Base-by-base conservation (phyloP, 2,888 invertebrate genomes). In the Hetaerina titia region DNA sequence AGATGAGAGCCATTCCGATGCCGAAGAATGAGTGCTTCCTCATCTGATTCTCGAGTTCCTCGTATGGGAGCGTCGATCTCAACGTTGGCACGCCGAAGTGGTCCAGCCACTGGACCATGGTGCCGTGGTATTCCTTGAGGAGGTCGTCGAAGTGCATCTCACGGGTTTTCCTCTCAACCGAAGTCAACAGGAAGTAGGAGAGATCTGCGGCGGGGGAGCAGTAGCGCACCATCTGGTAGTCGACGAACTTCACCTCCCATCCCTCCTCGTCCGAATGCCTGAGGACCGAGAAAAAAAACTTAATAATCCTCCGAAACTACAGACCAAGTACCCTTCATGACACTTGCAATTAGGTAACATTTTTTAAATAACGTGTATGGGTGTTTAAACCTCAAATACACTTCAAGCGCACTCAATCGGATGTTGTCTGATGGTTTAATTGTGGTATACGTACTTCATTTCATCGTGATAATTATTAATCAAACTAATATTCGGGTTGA, bases 11-110 rank as follows among this genome's bases (percentile, higher is more conserved):
- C 56, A 95, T 95, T 11, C 96, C 94, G 64, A 96, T 95, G 58
- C 96, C 96, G 94, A 95, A 96, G 90, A 95, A 81, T n/a, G 95
- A 89, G 95, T 95, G 95, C 57, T 95, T 95, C 57, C 96, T 95
- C 94, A 96, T 96, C 81, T 96, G 96, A 45, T 95, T 94, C 25
- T 95, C 95, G 89, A 96, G 94, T 94, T 95, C 95, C 31, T 95
- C 95, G 60, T 96, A 25, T 31, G 95, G 95, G 57, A 95, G 25
- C 60, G 81, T 13, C 0, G 22, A 58, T 17, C 81, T 17, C 2
- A 88, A 19, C 31, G 94, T 63, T 0, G 56, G 25, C 0, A 64
- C 22, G 22, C 90, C 95, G 9, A 95, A 88, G 9, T n/a, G 57
- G 13, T 74, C 89, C 9, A 90, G 31, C 64, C 89, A 57, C 1